These are phyloP conservation scores for Scolopax mira DNA, from an alignment of 2,113 vertebrate genomes.

Conservation along the genomic window DNA sequence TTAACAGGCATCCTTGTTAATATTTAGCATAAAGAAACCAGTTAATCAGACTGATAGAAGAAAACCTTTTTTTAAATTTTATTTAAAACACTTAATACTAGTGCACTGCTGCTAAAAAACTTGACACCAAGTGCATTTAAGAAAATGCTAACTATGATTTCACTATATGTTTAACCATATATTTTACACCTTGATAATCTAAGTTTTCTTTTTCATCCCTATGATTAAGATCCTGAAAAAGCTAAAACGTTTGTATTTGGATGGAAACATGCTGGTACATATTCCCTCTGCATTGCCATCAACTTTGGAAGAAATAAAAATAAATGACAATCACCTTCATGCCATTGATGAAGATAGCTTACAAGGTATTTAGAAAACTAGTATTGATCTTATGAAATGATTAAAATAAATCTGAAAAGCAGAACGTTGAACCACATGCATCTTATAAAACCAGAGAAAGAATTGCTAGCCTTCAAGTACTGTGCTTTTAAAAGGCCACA, in stretches of 20 bases:
- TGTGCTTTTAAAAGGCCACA: background rate
- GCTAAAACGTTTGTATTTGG: constrained; percentile 88
- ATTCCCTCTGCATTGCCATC: constrained; percentile 84
- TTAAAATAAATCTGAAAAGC: background rate
- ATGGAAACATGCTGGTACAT: constrained; percentile 84
- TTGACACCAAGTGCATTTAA: background rate
- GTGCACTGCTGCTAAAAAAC: background rate
- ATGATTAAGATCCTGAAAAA: constrained; percentile 82
- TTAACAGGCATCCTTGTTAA: background rate
- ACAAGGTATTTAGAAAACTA: constrained; percentile 74
- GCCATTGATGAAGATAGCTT: constrained; percentile 79
- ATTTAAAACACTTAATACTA: background rate
- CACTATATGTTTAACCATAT: background rate
- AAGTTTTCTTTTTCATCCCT: background rate
- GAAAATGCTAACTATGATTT: background rate
- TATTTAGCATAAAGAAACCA: background rate
- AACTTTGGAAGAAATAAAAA: constrained; percentile 91
- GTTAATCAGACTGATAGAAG: background rate
- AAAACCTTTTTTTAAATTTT: background rate
- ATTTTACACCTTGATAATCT: background rate
- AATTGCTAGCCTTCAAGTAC: background rate
- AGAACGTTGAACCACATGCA: background rate
- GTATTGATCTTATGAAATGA: background rate
- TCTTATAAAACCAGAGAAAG: background rate
- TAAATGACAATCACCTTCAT: constrained; percentile 90